Evolutionary conservation across 1,140 invertebrate genomes (phyloP).

Genomic region (Ctenoplectra terminalis): DNA sequence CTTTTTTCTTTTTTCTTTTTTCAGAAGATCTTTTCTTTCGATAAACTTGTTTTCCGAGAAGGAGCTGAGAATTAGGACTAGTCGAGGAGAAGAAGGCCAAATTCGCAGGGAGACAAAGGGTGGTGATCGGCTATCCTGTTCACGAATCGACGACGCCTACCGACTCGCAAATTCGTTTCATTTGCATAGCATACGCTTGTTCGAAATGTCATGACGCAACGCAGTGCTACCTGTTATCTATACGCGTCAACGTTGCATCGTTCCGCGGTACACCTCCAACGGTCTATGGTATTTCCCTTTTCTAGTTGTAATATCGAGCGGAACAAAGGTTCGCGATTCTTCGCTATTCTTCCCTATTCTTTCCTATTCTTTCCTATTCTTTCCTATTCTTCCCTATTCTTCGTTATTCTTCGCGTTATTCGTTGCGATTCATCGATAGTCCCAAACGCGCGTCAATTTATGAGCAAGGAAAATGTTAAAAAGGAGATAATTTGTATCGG

Average conservation of each 20-base stretch:
- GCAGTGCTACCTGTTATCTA: not conserved
- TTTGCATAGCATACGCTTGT: conserved; percentile 63
- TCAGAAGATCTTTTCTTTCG: too few species aligned
- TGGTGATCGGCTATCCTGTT: conserved; percentile 19
- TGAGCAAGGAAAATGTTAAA: not conserved
- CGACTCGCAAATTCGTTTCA: conserved; percentile 64
- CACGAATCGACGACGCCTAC: conserved; percentile 46
- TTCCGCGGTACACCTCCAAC: too few species aligned
- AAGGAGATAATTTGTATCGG: conserved; percentile 34
- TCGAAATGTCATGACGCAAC: conserved; percentile 39
- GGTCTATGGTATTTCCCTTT: not conserved
- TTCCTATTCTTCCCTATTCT: too few species aligned
- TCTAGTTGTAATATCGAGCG: not conserved
- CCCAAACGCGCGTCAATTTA: not conserved
- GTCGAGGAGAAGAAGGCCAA: conserved; percentile 21
- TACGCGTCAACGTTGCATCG: too few species aligned
- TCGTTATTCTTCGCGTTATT: too few species aligned
- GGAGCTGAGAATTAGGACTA: not conserved
- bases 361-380: too few species aligned
- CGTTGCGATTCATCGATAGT: too few species aligned
- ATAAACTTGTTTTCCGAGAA: conserved; percentile 5
- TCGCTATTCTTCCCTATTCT: too few species aligned
- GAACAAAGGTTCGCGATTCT: too few species aligned
- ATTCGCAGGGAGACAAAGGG: conserved; percentile 34
- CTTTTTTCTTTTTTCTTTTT: not conserved